Conservation (phyloP, 2,888 invertebrate species). For the Mactromeris polynyma region DNA sequence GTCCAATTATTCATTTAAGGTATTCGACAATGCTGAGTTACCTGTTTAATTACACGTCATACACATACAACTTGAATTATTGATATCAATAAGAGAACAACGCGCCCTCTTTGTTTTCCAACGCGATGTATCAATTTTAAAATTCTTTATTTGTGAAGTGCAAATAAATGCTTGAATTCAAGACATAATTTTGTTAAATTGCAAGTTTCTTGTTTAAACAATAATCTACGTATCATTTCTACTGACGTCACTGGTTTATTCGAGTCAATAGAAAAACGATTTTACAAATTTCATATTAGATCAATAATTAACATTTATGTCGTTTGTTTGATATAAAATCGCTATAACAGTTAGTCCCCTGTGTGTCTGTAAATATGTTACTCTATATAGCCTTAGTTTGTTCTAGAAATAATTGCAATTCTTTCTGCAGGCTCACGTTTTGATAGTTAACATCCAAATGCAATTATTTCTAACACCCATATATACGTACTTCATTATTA, state of each 20-base stretch:
- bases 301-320: constrained; percentile 3
- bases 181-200: not conserved
- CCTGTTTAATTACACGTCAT: too few species aligned
- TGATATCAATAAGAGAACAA: too few species aligned
- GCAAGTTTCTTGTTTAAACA: not conserved
- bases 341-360: not conserved
- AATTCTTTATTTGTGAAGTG: not conserved
- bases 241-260: not conserved
- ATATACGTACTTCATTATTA: not conserved
- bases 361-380: not conserved
- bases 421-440: not conserved
- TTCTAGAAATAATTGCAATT: constrained; percentile 15
- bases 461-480: not conserved
- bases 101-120: too few species aligned
- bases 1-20: too few species aligned
- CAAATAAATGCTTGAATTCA: not conserved
- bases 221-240: not conserved
- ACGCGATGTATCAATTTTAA: not conserved
- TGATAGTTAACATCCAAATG: not conserved
- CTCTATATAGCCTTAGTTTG: not conserved
- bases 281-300: not conserved
- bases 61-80: too few species aligned
- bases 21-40: too few species aligned
- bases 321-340: constrained; percentile 4
- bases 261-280: not conserved